These are phyloP conservation scores for Solen grandis DNA, from an alignment of 1,140 invertebrate species.

Conservation along the genomic window DNA sequence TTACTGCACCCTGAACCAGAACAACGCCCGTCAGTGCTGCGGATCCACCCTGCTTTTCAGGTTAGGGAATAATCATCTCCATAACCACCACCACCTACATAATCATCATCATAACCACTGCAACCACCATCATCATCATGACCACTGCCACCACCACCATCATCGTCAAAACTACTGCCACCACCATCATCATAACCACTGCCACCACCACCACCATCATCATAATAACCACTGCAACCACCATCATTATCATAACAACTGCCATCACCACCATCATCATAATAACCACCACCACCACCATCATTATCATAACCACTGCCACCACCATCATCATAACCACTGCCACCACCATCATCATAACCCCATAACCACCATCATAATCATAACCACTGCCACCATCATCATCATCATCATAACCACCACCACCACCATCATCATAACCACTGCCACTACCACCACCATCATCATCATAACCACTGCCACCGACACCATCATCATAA, in stretches of 20 bases:
- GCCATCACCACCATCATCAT: not conserved
- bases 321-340: not conserved
- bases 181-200: conserved; percentile 6
- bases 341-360: not conserved
- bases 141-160: conserved; percentile 17
- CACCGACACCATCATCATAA: conserved; percentile 11
- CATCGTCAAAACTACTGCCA: conserved; percentile 5
- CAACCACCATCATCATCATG: not conserved
- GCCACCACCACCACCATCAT: not conserved
- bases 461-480: not conserved
- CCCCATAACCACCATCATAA: not conserved
- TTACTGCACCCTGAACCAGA: too few species aligned
- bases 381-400: not conserved
- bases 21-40: too few species aligned
- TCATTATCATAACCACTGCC: not conserved
- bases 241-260: not conserved
- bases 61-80: conserved; percentile 11
- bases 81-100: conserved; percentile 8
- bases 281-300: conserved; percentile 26
- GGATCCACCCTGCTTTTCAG: too few species aligned
- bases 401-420: not conserved
- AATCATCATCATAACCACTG: conserved; percentile 4
- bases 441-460: not conserved
- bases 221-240: conserved; percentile 1
- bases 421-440: conserved; percentile 9